phyloP scores from a whole-genome alignment of 2,113 vertebrate species.

The Pogonocichla stellata region DNA sequence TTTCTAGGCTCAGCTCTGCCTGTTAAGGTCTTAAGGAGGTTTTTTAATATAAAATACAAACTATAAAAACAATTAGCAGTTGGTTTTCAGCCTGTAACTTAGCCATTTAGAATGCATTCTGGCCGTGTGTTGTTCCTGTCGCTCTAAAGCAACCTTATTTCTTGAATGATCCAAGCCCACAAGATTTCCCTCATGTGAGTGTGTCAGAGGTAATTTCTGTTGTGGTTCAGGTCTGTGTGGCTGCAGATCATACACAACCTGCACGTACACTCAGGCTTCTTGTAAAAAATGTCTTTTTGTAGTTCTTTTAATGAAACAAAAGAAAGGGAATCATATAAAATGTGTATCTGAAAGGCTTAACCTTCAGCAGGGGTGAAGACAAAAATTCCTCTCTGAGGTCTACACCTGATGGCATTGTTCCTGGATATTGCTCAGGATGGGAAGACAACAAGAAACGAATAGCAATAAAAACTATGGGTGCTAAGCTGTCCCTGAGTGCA shows the following conservation, averaged over 20 bases:
- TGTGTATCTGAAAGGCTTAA: neutral
- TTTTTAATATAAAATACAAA: neutral
- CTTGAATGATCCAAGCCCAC: neutral
- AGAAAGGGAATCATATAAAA: neutral
- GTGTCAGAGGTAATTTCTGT: neutral
- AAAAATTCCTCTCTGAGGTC: neutral
- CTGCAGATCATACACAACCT: neutral
- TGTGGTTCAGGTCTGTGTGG: neutral
- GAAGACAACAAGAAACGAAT: neutral
- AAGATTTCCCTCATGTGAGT: neutral
- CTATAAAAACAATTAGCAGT: neutral
- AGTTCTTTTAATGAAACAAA: neutral
- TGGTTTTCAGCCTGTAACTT: neutral
- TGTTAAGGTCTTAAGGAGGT: neutral
- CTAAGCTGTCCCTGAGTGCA: neutral
- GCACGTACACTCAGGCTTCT: fast-evolving
- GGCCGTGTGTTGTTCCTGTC: neutral
- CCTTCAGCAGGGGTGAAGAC: neutral
- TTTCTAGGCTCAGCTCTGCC: constrained; percentile 14
- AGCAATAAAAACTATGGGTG: neutral
- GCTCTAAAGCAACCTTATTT: neutral
- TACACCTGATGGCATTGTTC: neutral
- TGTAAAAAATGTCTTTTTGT: neutral
- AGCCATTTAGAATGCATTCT: neutral
- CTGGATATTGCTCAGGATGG: neutral